Base-by-base conservation (phyloP, 35 echinoderm and acorn worm species). In the Eucidaris tribuloides region DNA sequence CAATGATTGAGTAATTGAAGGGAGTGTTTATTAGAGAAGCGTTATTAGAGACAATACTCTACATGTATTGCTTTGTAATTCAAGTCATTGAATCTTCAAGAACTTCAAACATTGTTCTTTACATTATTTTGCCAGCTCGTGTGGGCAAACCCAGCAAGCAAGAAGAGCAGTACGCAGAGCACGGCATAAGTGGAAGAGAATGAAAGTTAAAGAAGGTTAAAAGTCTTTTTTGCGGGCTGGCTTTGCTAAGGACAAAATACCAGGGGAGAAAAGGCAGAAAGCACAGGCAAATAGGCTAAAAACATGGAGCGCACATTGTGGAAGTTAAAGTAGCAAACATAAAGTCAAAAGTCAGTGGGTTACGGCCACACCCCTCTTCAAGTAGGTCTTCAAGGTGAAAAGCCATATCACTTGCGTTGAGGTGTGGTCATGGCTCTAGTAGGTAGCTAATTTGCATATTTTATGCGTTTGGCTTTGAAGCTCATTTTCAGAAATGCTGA, bases 241-340 rank as follows among this genome's bases (percentile, higher is more conserved):
- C 32, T 74, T 74, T 74, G 68, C 68, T 74, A 74, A 74, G 68
- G 68, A 74, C 68, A 74, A 74, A 74, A 74, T 36, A 74, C 68
- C 68, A 13, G 68, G 38, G 68, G 32, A 74, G 33, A 74, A 74
- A 74, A 36, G 7, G 40, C 3, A 74, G 68, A 74, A 74, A 36
- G 68, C 68, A 22, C 68, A 74, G 33, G 68, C 32, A 74, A 74
- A 74, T 24, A 74, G 68, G 29, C 29, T 34, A 74, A 74, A 36
- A 24, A 30, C 7, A 74, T 24, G 68, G 40, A 36, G 68, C 68
- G 40, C 68, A 74, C 20, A n/a, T n/a, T 74, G 33, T 74, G 33
- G 15, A 74, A 74, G 68, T 5, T 74, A 74, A 74, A 74, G 15
- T 74, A 74, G 68, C 29, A 22, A 74, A 74, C 33, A 74, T 74